Conservation (phyloP, 2,113 vertebrate genomes). For the Puffinus mauretanicus region DNA sequence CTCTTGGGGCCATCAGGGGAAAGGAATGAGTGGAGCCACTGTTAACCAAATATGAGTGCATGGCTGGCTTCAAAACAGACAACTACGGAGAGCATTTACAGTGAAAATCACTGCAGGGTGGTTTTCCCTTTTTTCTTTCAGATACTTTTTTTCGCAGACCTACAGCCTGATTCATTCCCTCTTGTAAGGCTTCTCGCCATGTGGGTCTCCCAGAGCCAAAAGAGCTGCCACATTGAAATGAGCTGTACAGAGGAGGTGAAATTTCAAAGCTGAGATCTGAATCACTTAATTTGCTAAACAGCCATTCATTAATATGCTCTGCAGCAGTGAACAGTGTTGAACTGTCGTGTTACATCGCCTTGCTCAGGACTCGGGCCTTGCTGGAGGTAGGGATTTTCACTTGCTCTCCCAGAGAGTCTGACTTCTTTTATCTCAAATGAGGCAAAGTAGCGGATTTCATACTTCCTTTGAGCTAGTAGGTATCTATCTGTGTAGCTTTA, state of each 20-base stretch:
- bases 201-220: not conserved
- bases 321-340: not conserved
- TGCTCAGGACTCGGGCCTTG: not conserved
- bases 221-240: not conserved
- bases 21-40: not conserved
- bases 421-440: not conserved
- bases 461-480: not conserved
- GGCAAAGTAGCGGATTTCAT: not conserved
- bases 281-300: not conserved
- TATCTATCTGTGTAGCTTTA: not conserved
- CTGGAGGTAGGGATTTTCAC: not conserved
- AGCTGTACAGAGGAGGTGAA: not conserved
- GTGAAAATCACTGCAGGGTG: not conserved
- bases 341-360: not conserved
- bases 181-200: not conserved
- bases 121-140: not conserved
- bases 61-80: not conserved
- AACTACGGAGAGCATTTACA: not conserved
- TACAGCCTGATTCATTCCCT: not conserved
- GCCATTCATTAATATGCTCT: not conserved
- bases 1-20: not conserved
- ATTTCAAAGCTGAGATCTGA: conserved; percentile 5
- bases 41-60: not conserved
- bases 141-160: not conserved
- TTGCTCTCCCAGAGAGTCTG: not conserved